Conservation (phyloP, 2,888 invertebrate species). For the Nipponacmea schrenckii region DNA sequence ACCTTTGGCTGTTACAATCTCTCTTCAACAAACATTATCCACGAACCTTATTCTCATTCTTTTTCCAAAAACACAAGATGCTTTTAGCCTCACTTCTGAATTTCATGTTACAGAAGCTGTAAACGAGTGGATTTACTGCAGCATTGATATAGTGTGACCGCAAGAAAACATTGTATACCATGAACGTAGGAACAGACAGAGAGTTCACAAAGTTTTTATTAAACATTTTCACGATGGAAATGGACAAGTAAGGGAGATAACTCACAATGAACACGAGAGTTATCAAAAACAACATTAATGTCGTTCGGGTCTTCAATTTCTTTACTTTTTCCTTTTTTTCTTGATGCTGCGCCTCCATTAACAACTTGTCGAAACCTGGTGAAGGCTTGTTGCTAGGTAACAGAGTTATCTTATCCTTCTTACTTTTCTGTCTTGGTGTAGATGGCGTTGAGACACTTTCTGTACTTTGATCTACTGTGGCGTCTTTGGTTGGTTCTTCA, state of each 20-base stretch:
- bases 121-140: slow-evolving; percentile 46
- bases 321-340: neutral
- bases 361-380: neutral
- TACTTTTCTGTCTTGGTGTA: neutral
- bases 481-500: too few species aligned
- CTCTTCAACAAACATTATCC: too few species aligned
- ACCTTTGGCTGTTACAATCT: too few species aligned
- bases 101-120: slow-evolving; percentile 43
- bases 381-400: neutral
- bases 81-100: slow-evolving; percentile 39
- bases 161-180: slow-evolving; percentile 43
- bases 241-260: neutral
- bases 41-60: neutral
- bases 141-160: slow-evolving; percentile 50
- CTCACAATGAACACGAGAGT: neutral
- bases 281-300: neutral
- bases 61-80: slow-evolving; percentile 15
- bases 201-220: slow-evolving; percentile 1
- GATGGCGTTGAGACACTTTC: neutral
- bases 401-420: neutral
- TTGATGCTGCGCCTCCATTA: neutral
- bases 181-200: slow-evolving; percentile 17
- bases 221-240: neutral
- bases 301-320: neutral
- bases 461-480: neutral